A percentile compares a stretch with the other conserved stretches of the same genome.
Conservation (phyloP, 2,797 vertebrate genomes). For the Perodicticus potto region DNA sequence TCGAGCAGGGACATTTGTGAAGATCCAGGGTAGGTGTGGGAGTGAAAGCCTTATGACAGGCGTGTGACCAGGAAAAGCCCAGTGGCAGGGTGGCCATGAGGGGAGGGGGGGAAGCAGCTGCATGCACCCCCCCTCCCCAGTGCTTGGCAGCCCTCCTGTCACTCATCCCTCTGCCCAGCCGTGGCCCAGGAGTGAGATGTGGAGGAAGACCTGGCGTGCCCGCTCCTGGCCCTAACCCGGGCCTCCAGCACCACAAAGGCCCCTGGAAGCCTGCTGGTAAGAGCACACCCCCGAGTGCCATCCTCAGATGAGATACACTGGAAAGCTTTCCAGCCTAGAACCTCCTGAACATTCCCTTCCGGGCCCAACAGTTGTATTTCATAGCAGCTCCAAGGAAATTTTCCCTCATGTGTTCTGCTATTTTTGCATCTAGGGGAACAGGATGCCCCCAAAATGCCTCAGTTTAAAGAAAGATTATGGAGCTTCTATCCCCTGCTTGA, state of each 20-base stretch:
- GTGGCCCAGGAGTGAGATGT: neutral
- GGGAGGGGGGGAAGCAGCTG: neutral
- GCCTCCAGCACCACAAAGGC: neutral
- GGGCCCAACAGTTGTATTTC: slow-evolving; percentile 54
- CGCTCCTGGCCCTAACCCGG: neutral
- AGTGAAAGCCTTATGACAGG: neutral
- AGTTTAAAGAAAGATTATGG: slow-evolving; percentile 43
- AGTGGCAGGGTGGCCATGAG: neutral
- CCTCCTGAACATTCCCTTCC: slow-evolving; percentile 13
- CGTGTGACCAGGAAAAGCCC: neutral
- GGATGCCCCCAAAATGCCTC: slow-evolving; percentile 2
- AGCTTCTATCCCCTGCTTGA: slow-evolving; percentile 46
- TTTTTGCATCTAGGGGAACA: slow-evolving; percentile 48
- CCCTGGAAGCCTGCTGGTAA: neutral
- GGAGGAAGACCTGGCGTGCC: neutral
- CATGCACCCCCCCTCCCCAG: no score
- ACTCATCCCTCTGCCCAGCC: neutral
- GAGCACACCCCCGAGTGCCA: neutral
- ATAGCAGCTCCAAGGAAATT: slow-evolving; percentile 58
- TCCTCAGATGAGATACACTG: neutral
- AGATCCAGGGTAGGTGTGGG: neutral
- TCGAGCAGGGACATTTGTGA: neutral
- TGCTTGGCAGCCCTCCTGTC: no score
- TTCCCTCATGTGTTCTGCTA: slow-evolving; percentile 63
- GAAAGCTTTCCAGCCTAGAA: slow-evolving; percentile 37